A percentile compares a stretch with the other conserved stretches of the same genome.
phyloP scores from a whole-genome alignment of 2,797 vertebrate species.

The Siniperca obscura region DNA sequence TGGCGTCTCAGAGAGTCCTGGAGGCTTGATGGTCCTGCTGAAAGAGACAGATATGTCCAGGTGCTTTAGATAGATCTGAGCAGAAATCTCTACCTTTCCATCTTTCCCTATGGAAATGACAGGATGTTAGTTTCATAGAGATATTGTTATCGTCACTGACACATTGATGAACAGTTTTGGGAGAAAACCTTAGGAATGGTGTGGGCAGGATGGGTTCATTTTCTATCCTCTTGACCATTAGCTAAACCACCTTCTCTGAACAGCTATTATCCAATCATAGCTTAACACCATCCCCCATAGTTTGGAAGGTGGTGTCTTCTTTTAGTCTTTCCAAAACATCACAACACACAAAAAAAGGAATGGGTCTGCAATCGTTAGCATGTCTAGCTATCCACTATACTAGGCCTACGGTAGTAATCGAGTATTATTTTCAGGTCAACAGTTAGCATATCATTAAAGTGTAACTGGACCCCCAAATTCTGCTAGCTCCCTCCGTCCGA shows the following conservation, averaged over 20 bases:
- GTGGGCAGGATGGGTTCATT: not conserved
- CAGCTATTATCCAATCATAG: not conserved
- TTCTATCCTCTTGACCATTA: not conserved
- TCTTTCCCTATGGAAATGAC: slow-evolving; percentile 54
- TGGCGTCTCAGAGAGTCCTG: slow-evolving; percentile 52
- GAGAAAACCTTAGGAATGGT: not conserved
- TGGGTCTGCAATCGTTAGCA: not conserved
- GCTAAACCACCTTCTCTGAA: not conserved
- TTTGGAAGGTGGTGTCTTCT: not conserved
- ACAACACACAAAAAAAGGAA: not conserved
- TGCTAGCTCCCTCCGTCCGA: no score
- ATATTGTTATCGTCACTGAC: slow-evolving; percentile 39
- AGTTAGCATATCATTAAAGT: no score
- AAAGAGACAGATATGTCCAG: slow-evolving; percentile 69
- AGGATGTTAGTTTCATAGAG: slow-evolving; percentile 44
- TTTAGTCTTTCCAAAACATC: not conserved
- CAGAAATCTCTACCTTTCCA: slow-evolving; percentile 56
- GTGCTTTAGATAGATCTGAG: slow-evolving; percentile 55
- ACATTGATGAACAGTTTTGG: slow-evolving; percentile 29
- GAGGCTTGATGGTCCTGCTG: slow-evolving; percentile 65
- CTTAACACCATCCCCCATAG: not conserved
- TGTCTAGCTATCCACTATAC: no score
- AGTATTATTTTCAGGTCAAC: no score
- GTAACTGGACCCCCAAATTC: no score
- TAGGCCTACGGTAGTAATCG: no score